Evolutionary conservation across 2,797 vertebrate genomes (phyloP).

Genomic region (Pseudomugil tenellus): DNA sequence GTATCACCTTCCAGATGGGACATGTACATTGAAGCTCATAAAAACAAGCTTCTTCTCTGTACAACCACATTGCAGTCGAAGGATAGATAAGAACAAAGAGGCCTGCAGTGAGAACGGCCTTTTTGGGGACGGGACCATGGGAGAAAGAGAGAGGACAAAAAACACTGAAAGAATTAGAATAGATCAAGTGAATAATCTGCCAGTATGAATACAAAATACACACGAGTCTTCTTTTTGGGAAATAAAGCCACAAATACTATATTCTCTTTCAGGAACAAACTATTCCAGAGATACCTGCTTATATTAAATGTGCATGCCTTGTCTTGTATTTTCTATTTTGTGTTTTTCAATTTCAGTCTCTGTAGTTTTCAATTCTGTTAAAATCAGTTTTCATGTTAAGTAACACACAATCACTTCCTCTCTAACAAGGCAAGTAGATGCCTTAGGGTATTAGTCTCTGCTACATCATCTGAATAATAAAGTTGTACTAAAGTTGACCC

Average conservation of each 20-base stretch:
- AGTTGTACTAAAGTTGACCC: slow-evolving; percentile 30
- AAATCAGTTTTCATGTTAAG: slow-evolving; percentile 42
- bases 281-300: slow-evolving; percentile 35
- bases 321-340: slow-evolving; percentile 25
- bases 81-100: slow-evolving; percentile 67
- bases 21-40: slow-evolving; percentile 43
- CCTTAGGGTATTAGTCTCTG: slow-evolving; percentile 35
- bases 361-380: slow-evolving; percentile 16
- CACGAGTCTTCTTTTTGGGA: slow-evolving; percentile 31
- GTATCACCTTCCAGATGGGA: slow-evolving; percentile 66
- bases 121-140: slow-evolving; percentile 31
- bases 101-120: slow-evolving; percentile 61
- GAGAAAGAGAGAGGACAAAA: slow-evolving; percentile 27
- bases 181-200: slow-evolving; percentile 66
- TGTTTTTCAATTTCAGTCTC: slow-evolving; percentile 41
- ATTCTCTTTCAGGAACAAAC: slow-evolving; percentile 6
- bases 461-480: slow-evolving; percentile 45
- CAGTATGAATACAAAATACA: slow-evolving; percentile 48
- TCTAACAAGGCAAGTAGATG: slow-evolving; percentile 23
- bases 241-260: too few species aligned
- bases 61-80: slow-evolving; percentile 65
- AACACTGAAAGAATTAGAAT: slow-evolving; percentile 62
- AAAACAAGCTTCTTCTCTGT: slow-evolving; percentile 70
- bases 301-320: slow-evolving; percentile 37
- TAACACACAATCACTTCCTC: slow-evolving; percentile 32